Base-by-base conservation (phyloP, 2,888 invertebrate species). In the Dasypolia templi region DNA sequence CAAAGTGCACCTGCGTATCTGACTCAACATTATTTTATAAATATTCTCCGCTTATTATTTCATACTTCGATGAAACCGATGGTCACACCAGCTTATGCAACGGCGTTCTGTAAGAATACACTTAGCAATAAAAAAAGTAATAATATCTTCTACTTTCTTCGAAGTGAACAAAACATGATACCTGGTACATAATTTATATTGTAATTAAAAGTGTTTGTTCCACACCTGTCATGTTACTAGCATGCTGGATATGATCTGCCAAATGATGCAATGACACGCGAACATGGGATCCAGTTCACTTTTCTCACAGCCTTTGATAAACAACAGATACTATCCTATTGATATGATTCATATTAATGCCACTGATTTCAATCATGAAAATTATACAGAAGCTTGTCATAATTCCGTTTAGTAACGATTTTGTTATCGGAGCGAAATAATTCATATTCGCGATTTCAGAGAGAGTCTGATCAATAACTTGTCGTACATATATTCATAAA, bases 1-100 rank as follows among this genome's bases (percentile, higher is more conserved):
- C 12, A 75, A 73, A 35, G 32, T 63, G 19, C 46, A 26, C 12
- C 6, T 39, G 51, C 42, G 51, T 69, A 59, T 59, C 56, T 74
- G 75, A 78, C 58, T 76, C 78, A 81, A 29, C 39, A 56, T 56
- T 83, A 70, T 83, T 83, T 84, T 81, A 83, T 81, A 83, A 83
- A 83, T 74, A 83, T 62, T 55, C 72, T 49, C 19, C 35, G 46
- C n/a, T 32, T 74, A 81, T 73, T 73, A 44, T 72, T 55, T 56
- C 19, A 75, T 51, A 63, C 78, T 69, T 69, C 79, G 3, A 49
- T 70, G 68, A 69, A 69, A 49, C 59, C 7, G 55, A 56, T 56
- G 32, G 75, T 69, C 79, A 75, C 63, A 39, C 69, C 49, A 0
- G n/a, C 59, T 82, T 72, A 72, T 61, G 69, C 42, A 82, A 82